phyloP scores from a whole-genome alignment of 2,888 invertebrate genomes.

The Pyrocoelia pectoralis region DNA sequence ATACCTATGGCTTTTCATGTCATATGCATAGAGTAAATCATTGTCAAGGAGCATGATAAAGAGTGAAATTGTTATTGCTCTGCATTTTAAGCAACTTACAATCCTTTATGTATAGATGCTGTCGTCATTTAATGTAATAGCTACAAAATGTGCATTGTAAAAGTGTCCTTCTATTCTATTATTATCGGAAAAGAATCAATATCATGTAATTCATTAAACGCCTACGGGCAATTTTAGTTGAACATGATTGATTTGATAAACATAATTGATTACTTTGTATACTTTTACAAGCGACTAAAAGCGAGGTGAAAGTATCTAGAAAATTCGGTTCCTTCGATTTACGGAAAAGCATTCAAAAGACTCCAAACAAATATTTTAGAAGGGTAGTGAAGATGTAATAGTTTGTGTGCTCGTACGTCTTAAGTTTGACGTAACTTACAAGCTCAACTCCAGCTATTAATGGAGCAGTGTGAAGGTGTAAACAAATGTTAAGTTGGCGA shows the following conservation, averaged over 20 bases:
- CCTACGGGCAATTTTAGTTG: background rate
- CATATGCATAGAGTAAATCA: too few species aligned
- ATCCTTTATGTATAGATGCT: too few species aligned
- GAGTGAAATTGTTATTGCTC: too few species aligned
- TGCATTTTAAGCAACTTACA: too few species aligned
- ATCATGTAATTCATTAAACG: background rate
- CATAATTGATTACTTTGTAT: constrained; percentile 26
- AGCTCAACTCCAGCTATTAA: constrained; percentile 32
- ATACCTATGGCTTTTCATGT: too few species aligned
- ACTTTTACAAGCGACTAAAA: background rate
- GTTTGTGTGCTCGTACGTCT: constrained; percentile 35
- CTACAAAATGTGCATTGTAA: too few species aligned
- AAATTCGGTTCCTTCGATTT: background rate
- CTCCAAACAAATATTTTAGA: constrained; percentile 29
- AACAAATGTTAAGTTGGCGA: constrained; percentile 43
- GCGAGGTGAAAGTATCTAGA: background rate
- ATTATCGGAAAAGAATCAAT: background rate
- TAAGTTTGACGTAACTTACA: constrained; percentile 31
- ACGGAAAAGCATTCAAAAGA: background rate
- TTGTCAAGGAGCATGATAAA: too few species aligned
- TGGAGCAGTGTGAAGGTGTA: constrained; percentile 40
- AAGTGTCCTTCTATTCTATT: background rate
- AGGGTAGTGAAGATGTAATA: constrained; percentile 33
- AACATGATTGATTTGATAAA: constrained; percentile 27
- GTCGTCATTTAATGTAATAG: too few species aligned